phyloP scores from a whole-genome alignment of 2,888 invertebrate species.

The Zaprionus lineosus region DNA sequence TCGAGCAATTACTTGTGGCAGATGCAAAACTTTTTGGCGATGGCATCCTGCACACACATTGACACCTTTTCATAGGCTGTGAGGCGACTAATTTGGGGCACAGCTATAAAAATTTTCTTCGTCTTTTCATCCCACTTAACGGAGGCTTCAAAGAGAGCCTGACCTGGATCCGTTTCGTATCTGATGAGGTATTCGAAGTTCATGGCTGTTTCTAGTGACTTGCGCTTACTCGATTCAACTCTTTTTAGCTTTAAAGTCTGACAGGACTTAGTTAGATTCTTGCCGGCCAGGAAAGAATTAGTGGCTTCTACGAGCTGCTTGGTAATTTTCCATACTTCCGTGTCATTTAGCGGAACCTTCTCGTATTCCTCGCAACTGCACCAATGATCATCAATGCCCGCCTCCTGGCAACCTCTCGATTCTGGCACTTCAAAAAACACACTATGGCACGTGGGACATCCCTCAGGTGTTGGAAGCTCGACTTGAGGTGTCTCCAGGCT shows the following conservation, averaged over 20 bases:
- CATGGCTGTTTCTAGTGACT: neutral
- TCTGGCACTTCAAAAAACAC: slow-evolving; percentile 85
- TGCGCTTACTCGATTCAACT: slow-evolving; percentile 14
- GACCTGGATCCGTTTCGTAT: slow-evolving; percentile 21
- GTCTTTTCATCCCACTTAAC: slow-evolving; percentile 24
- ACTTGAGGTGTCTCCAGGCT: slow-evolving; percentile 33
- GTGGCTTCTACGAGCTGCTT: slow-evolving; percentile 57
- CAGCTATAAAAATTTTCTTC: slow-evolving; percentile 16
- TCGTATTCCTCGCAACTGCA: slow-evolving; percentile 85
- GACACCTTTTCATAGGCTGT: slow-evolving; percentile 13
- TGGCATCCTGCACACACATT: slow-evolving; percentile 42
- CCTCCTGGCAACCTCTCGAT: slow-evolving; percentile 87
- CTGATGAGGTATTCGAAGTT: slow-evolving; percentile 17
- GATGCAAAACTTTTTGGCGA: slow-evolving; percentile 76
- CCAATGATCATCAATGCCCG: slow-evolving; percentile 88
- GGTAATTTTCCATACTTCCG: slow-evolving; percentile 16
- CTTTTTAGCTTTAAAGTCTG: slow-evolving; percentile 28
- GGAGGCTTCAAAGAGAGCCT: slow-evolving; percentile 23
- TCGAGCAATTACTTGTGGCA: slow-evolving; percentile 15
- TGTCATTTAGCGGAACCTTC: neutral
- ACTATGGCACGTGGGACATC: slow-evolving; percentile 87
- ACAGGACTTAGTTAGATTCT: slow-evolving; percentile 51
- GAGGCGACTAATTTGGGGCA: slow-evolving; percentile 35
- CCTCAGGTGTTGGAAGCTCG: slow-evolving; percentile 64
- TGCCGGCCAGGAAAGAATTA: slow-evolving; percentile 51